A percentile compares a stretch with the other conserved stretches of the same genome.
These are phyloP conservation scores for Hemaris fuciformis DNA, from an alignment of 2,888 invertebrate genomes.

Conservation along the genomic window DNA sequence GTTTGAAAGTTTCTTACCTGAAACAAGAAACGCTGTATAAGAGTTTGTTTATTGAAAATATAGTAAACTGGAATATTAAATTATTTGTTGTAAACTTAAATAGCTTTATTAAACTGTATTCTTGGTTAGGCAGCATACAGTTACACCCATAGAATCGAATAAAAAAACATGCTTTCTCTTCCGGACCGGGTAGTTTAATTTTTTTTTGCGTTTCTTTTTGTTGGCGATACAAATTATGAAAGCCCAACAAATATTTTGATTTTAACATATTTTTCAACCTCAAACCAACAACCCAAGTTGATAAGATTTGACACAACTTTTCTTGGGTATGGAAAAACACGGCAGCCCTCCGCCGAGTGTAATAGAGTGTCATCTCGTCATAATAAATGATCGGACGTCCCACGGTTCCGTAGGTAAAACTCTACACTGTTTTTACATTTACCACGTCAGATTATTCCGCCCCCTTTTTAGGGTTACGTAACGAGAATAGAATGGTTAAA, in stretches of 20 bases:
- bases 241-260: too few species aligned
- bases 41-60: neutral
- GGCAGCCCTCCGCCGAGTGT: constrained; percentile 22
- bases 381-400: constrained; percentile 70
- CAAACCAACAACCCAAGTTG: neutral
- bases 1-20: neutral
- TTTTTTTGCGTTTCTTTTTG: too few species aligned
- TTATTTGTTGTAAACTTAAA: too few species aligned
- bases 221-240: too few species aligned
- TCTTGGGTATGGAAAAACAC: neutral
- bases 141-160: too few species aligned
- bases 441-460: constrained; percentile 40
- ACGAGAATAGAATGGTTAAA: constrained; percentile 26
- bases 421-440: constrained; percentile 68
- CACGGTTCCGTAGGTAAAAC: constrained; percentile 27
- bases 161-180: too few species aligned
- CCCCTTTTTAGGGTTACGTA: constrained; percentile 45
- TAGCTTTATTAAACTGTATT: too few species aligned
- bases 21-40: neutral
- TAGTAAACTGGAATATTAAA: neutral
- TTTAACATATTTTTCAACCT: too few species aligned
- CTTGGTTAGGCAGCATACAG: too few species aligned
- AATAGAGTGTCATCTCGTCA: constrained; percentile 78
- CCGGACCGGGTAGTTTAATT: too few species aligned
- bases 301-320: neutral